These are phyloP conservation scores for Drosophila prostipennis DNA, from an alignment of 2,888 invertebrate genomes.

Conservation along the genomic window DNA sequence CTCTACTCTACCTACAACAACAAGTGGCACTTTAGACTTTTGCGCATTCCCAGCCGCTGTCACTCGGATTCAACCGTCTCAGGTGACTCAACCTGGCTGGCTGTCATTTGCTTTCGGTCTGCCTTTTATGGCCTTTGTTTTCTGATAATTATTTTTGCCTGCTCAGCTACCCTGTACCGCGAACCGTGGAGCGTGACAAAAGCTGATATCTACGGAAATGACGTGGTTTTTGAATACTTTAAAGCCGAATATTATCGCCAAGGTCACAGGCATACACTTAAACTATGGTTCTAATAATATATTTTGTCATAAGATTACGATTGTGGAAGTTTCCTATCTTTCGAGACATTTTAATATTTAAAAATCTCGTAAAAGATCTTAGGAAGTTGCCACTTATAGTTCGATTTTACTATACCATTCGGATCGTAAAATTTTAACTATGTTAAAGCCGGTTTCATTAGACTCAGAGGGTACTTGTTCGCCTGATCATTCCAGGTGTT, in stretches of 20 bases:
- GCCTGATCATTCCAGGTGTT: conserved; percentile 1
- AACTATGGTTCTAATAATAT: background rate
- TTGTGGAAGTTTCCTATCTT: background rate
- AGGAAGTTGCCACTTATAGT: background rate
- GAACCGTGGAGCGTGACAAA: conserved; percentile 7
- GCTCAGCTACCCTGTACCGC: conserved; percentile 24
- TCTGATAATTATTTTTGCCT: conserved; percentile 34
- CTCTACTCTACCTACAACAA: conserved; percentile 24
- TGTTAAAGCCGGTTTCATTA: background rate
- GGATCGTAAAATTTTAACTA: background rate
- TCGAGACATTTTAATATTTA: background rate
- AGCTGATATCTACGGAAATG: background rate
- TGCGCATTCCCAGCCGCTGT: conserved; percentile 74
- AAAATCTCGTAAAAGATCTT: background rate
- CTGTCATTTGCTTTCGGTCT: conserved; percentile 36
- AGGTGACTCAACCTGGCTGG: conserved; percentile 76
- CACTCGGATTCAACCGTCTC: conserved; percentile 45
- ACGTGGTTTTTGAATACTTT: background rate
- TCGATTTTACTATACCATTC: background rate
- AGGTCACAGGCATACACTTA: background rate
- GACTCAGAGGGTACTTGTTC: conserved; percentile 7
- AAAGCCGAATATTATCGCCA: background rate
- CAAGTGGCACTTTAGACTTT: conserved; percentile 78
- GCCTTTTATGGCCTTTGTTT: conserved; percentile 46
- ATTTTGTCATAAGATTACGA: background rate